phyloP scores from a whole-genome alignment of 2,888 invertebrate species.

The Zygothrica quintamaculata region DNA sequence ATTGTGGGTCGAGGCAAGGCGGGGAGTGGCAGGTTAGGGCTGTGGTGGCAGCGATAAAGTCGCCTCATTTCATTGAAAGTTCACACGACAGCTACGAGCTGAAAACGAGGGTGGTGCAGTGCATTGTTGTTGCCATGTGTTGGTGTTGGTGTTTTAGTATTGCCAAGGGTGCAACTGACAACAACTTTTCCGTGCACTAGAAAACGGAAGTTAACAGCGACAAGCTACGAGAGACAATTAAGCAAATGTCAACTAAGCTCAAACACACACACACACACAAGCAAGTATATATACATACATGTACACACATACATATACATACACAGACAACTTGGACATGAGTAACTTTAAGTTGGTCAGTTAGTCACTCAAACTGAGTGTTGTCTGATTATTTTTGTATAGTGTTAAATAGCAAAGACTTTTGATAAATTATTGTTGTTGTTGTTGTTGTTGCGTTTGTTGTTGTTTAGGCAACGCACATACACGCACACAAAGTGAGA shows the following conservation, averaged over 20 bases:
- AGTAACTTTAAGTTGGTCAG: constrained; percentile 46
- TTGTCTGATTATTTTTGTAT: constrained; percentile 52
- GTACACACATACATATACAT: constrained; percentile 4
- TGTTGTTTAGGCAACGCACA: constrained; percentile 32
- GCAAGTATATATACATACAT: constrained; percentile 18
- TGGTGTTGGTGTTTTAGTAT: constrained; percentile 30
- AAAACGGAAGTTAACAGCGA: constrained; percentile 63
- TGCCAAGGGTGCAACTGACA: constrained; percentile 69
- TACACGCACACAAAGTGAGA: constrained; percentile 9
- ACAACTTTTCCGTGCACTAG: constrained; percentile 55
- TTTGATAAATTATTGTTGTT: constrained; percentile 27
- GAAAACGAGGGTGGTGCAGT: constrained; percentile 7
- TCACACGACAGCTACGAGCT: constrained; percentile 60
- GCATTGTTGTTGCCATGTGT: constrained; percentile 12
- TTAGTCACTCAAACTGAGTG: constrained; percentile 50
- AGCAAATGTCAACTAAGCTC: constrained; percentile 45
- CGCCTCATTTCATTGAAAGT: constrained; percentile 54
- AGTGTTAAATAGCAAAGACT: constrained; percentile 43
- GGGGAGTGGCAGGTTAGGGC: constrained; percentile 16
- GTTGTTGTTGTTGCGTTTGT: constrained; percentile 13
- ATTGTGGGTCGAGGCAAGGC: constrained; percentile 16
- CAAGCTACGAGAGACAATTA: constrained; percentile 43
- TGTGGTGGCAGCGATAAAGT: constrained; percentile 39
- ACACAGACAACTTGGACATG: constrained; percentile 20
- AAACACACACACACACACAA: constrained; percentile 29